Conservation (phyloP, 2,797 vertebrate species). For the Nasua narica region DNA sequence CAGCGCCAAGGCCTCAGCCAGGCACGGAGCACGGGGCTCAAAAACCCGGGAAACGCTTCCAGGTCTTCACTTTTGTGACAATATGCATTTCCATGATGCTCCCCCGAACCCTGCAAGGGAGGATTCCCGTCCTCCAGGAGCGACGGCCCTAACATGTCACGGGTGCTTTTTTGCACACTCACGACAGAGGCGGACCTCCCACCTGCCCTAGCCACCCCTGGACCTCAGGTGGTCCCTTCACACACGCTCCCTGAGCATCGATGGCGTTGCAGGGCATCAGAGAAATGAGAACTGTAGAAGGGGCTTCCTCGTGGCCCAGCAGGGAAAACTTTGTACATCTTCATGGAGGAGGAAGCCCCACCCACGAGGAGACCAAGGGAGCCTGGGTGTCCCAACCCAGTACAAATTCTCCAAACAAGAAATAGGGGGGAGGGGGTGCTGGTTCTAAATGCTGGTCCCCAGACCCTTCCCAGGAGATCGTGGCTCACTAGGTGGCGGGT, state of each 20-base stretch:
- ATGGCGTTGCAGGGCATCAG: fast-evolving
- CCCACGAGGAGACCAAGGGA: neutral
- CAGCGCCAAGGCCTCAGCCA: neutral
- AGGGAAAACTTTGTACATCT: neutral
- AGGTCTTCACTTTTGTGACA: neutral
- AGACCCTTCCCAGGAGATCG: neutral
- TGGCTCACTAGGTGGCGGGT: neutral
- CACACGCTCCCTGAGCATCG: neutral
- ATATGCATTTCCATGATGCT: neutral
- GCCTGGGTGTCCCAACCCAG: neutral
- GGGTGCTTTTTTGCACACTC: neutral
- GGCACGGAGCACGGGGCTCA: neutral
- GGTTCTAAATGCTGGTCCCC: neutral
- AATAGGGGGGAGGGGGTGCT: fast-evolving
- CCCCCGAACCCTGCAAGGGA: neutral
- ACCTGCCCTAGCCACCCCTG: neutral
- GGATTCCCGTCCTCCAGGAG: neutral
- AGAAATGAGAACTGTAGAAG: neutral
- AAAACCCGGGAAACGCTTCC: fast-evolving
- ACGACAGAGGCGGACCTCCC: fast-evolving
- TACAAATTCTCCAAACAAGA: neutral
- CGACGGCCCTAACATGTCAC: neutral
- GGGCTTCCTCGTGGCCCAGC: neutral
- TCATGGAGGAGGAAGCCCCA: neutral
- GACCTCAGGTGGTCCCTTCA: neutral